These are phyloP conservation scores for Uloborus diversus DNA, from an alignment of 1,140 invertebrate genomes.

Conservation along the genomic window DNA sequence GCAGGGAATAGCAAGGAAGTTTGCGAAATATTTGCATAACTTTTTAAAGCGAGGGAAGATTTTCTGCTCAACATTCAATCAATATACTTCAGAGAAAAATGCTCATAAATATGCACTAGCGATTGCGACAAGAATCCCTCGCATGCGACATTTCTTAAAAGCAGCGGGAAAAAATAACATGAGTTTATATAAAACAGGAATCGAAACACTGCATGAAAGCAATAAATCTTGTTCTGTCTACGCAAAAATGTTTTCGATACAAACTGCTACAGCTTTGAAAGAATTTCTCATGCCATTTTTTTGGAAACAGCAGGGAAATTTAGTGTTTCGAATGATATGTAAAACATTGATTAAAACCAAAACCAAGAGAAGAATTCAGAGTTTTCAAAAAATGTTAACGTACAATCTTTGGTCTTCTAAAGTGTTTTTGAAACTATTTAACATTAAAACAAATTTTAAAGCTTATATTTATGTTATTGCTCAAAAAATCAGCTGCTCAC, in stretches of 20 bases:
- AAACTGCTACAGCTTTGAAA: constrained; percentile 25
- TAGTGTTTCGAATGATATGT: too few species aligned
- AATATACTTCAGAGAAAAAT: constrained; percentile 1
- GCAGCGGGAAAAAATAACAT: neutral
- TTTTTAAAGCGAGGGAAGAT: too few species aligned
- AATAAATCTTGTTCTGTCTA: constrained; percentile 4
- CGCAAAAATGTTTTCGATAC: constrained; percentile 20
- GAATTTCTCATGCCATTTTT: neutral
- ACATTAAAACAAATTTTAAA: neutral
- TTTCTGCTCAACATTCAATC: constrained; percentile 35
- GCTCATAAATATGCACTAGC: neutral
- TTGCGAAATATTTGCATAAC: constrained; percentile 13
- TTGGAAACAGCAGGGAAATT: too few species aligned
- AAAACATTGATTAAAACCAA: constrained; percentile 15
- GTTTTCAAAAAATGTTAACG: constrained; percentile 15
- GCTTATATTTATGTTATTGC: neutral
- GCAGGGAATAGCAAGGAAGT: neutral
- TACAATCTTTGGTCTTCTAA: constrained; percentile 42
- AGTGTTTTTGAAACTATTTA: constrained; percentile 15
- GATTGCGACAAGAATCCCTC: constrained; percentile 12
- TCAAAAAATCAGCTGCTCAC: too few species aligned
- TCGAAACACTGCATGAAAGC: too few species aligned
- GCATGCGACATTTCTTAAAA: neutral
- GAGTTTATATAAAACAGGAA: constrained; percentile 1
- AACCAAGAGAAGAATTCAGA: neutral